Evolutionary conservation across 1,140 invertebrate genomes (phyloP).

Genomic region (Oedothorax gibbosus): DNA sequence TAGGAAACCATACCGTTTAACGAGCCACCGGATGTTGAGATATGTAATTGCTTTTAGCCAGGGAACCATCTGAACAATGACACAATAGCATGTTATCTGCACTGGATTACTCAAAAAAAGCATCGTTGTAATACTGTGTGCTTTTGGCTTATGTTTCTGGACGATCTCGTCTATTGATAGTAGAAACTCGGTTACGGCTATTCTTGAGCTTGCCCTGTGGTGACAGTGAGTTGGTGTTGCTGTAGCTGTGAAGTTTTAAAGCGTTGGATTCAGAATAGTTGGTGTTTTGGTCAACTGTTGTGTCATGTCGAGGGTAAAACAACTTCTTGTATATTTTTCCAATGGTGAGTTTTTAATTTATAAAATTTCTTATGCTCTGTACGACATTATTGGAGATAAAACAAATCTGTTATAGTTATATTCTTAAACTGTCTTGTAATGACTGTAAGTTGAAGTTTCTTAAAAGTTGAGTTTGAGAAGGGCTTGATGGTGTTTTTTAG

Average conservation of each 20-base stretch:
- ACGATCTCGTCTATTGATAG: slow-evolving; percentile 21
- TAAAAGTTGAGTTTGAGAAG: too few relatives aligned
- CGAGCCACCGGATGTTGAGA: slow-evolving; percentile 47
- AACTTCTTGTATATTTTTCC: slow-evolving; percentile 29
- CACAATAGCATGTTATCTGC: slow-evolving; percentile 57
- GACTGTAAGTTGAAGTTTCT: too few relatives aligned
- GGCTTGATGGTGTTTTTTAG: too few relatives aligned
- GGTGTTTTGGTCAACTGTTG: neutral
- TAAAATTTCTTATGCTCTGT: too few relatives aligned
- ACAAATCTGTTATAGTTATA: too few relatives aligned
- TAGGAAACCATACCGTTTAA: slow-evolving; percentile 47
- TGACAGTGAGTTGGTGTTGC: slow-evolving; percentile 6
- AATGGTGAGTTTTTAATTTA: slow-evolving; percentile 8
- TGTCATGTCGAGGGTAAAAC: slow-evolving; percentile 45
- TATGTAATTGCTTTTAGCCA: slow-evolving; percentile 40
- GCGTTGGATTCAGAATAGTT: slow-evolving; percentile 11
- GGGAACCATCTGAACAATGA: slow-evolving; percentile 38
- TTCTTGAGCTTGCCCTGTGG: slow-evolving; percentile 29
- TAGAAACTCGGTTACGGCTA: slow-evolving; percentile 29
- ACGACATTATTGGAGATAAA: too few relatives aligned
- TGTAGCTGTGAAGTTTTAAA: slow-evolving; percentile 11
- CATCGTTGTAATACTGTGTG: slow-evolving; percentile 7
- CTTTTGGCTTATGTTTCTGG: slow-evolving; percentile 16
- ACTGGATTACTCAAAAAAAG: slow-evolving; percentile 6
- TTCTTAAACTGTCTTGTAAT: too few relatives aligned